These are phyloP conservation scores for Torymus tubicola DNA, from an alignment of 2,888 invertebrate genomes.

Conservation along the genomic window DNA sequence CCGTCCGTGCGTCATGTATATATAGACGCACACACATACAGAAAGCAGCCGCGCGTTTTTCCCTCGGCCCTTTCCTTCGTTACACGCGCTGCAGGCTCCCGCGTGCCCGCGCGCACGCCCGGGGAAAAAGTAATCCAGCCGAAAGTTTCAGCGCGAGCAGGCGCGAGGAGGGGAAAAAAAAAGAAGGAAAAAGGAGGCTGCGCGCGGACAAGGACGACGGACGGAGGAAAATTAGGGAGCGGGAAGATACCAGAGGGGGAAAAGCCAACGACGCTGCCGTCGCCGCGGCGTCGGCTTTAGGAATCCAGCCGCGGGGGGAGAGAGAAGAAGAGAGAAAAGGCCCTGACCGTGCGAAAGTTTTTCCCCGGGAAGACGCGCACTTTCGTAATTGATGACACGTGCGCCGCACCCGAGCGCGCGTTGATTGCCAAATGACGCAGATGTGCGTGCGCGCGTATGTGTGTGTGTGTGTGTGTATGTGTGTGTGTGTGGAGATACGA, in stretches of 20 bases:
- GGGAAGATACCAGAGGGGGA: not conserved
- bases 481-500: no score
- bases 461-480: not conserved
- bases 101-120: not conserved
- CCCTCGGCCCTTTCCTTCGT: slow-evolving; percentile 31
- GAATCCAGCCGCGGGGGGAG: slow-evolving; percentile 13
- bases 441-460: not conserved
- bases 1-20: not conserved
- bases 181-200: not conserved
- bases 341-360: slow-evolving; percentile 48
- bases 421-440: slow-evolving; percentile 31
- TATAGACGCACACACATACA: not conserved
- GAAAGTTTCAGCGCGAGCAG: slow-evolving; percentile 35
- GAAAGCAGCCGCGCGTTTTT: slow-evolving; percentile 4
- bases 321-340: slow-evolving; percentile 4
- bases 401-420: not conserved
- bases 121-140: slow-evolving; percentile 42
- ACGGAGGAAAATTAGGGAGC: not conserved
- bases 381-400: slow-evolving; percentile 36
- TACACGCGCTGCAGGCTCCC: slow-evolving; percentile 9
- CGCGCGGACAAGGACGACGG: not conserved
- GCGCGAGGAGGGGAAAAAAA: not conserved
- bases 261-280: not conserved
- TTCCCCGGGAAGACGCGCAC: slow-evolving; percentile 22
- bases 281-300: slow-evolving; percentile 2